Evolutionary conservation across 2,113 vertebrate species (phyloP).

Genomic region (Casuarius casuarius): DNA sequence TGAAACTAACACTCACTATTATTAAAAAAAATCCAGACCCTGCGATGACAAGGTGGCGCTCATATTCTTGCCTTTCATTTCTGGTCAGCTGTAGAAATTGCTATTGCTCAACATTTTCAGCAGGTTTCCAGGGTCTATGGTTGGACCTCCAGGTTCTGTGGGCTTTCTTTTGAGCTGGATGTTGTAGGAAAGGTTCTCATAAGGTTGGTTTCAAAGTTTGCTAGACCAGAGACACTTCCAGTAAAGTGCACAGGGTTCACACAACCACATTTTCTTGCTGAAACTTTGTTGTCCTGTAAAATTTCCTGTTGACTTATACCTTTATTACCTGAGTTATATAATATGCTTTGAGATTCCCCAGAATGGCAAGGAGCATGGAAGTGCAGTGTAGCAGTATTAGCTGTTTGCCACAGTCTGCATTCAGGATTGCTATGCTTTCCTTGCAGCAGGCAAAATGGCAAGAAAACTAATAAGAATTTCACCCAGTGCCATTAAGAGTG

Average conservation of each 20-base stretch:
- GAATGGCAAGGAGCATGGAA: not conserved
- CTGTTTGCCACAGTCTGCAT: not conserved
- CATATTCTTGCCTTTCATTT: not conserved
- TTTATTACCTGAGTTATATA: not conserved
- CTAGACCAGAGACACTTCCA: not conserved
- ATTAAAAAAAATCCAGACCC: not conserved
- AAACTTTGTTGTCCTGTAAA: not conserved
- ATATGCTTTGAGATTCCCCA: not conserved
- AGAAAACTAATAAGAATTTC: constrained; percentile 8
- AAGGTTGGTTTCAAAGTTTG: not conserved
- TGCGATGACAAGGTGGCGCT: not conserved
- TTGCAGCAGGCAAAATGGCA: not conserved
- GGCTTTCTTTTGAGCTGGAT: not conserved
- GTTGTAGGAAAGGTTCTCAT: not conserved
- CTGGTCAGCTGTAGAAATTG: not conserved
- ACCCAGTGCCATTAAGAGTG: not conserved
- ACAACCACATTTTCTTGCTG: not conserved
- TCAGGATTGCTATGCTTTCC: not conserved
- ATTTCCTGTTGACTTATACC: not conserved
- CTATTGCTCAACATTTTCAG: not conserved
- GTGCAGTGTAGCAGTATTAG: not conserved
- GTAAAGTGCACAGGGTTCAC: not conserved
- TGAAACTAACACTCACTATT: not conserved
- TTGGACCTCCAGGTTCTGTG: not conserved
- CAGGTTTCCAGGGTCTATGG: not conserved